Evolutionary conservation across 2,113 vertebrate species (phyloP).

Genomic region (Calyptomena viridis): DNA sequence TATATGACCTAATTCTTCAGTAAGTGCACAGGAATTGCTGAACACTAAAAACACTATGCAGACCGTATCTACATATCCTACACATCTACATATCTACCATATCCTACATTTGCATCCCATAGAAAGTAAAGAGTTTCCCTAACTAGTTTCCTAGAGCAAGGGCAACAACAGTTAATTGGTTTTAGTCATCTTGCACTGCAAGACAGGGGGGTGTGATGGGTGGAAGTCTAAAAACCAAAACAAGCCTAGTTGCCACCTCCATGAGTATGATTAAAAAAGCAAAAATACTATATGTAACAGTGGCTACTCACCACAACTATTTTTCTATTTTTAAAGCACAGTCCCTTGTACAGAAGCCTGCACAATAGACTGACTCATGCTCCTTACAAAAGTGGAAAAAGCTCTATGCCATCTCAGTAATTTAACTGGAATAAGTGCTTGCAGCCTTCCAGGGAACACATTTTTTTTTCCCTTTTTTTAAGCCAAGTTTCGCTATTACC

Average conservation of each 20-base stretch:
- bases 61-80: too few species aligned
- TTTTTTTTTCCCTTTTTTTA: background rate
- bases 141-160: background rate
- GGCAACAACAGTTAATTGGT: background rate
- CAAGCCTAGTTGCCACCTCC: background rate
- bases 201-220: background rate
- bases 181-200: background rate
- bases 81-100: too few species aligned
- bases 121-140: background rate
- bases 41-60: background rate
- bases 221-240: background rate
- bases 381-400: background rate
- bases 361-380: background rate
- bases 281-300: background rate
- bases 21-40: background rate
- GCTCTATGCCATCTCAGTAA: background rate
- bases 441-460: background rate
- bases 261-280: background rate
- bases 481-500: background rate
- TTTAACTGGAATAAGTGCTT: background rate
- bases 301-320: background rate
- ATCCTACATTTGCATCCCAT: rapidly evolving
- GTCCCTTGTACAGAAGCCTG: background rate
- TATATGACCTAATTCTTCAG: background rate
- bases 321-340: constrained; percentile 1